Percentiles rank a stretch among this genome's conserved stretches.
Evolutionary conservation across 2,113 vertebrate genomes (phyloP).

Genomic region (Engystomops pustulosus): DNA sequence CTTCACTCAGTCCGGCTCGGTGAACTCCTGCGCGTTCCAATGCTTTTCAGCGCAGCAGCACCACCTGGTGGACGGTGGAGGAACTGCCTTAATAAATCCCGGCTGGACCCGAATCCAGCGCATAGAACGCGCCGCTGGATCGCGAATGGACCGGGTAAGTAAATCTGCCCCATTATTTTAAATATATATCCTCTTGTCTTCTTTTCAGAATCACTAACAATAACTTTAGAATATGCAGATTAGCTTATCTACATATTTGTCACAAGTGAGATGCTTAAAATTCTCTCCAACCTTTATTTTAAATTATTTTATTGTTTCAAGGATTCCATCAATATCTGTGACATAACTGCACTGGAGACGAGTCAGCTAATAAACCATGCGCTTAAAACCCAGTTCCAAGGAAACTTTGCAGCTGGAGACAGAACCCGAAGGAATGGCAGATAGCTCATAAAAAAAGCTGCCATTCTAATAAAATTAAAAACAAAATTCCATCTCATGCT

Average conservation of each 20-base stretch:
- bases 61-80: no score
- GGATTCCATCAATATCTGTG: not conserved
- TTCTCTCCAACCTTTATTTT: not conserved
- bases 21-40: no score
- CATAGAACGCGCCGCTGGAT: no score
- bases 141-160: no score
- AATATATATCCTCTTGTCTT: not conserved
- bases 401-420: not conserved
- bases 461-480: not conserved
- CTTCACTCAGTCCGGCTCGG: no score
- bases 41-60: no score
- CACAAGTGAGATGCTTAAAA: not conserved
- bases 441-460: not conserved
- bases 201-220: slow-evolving; percentile 1
- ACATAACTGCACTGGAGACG: not conserved
- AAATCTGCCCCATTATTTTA: no score
- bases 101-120: no score
- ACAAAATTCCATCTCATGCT: not conserved
- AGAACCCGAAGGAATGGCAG: not conserved
- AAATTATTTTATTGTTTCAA: slow-evolving; percentile 22
- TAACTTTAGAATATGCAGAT: slow-evolving; percentile 15
- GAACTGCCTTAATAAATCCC: no score
- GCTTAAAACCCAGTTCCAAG: not conserved
- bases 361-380: not conserved
- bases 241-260: slow-evolving; percentile 21